A percentile compares a stretch with the other conserved stretches of the same genome.
Evolutionary conservation across 2,113 vertebrate genomes (phyloP).

Genomic region (Pteronura brasiliensis): DNA sequence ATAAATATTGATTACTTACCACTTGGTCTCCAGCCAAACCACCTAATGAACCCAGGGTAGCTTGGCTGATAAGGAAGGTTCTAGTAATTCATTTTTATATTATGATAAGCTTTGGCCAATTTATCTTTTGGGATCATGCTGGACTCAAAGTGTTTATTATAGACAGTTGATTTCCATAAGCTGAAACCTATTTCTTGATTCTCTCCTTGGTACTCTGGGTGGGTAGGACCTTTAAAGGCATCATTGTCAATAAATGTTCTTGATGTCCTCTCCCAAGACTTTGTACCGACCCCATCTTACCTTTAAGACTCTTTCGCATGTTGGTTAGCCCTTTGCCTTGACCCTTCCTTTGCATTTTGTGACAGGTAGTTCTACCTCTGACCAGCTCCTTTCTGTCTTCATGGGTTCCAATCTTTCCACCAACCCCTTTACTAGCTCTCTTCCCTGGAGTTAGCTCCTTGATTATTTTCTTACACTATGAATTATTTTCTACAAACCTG

Average conservation of each 20-base stretch:
- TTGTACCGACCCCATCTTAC: not conserved
- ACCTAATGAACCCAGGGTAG: not conserved
- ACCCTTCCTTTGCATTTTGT: not conserved
- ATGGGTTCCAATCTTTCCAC: not conserved
- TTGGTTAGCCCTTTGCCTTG: not conserved
- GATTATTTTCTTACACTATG: not conserved
- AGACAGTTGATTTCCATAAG: too few relatives aligned
- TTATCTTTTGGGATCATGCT: not conserved
- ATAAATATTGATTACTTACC: not conserved
- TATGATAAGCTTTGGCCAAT: not conserved
- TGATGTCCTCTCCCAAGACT: not conserved
- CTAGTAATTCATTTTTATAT: not conserved
- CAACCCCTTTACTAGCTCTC: not conserved
- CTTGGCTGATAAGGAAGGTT: not conserved
- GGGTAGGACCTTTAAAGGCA: accelerated
- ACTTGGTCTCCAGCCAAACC: not conserved
- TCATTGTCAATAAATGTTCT: not conserved
- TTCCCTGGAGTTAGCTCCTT: not conserved
- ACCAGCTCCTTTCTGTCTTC: not conserved
- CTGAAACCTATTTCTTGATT: not conserved
- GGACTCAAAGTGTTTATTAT: not conserved
- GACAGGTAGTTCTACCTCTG: not conserved
- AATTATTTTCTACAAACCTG: not conserved
- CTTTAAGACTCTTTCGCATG: not conserved
- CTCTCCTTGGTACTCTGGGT: not conserved